Evolutionary conservation across 2,797 vertebrate species (phyloP).

Genomic region (Acanthornis magna): DNA sequence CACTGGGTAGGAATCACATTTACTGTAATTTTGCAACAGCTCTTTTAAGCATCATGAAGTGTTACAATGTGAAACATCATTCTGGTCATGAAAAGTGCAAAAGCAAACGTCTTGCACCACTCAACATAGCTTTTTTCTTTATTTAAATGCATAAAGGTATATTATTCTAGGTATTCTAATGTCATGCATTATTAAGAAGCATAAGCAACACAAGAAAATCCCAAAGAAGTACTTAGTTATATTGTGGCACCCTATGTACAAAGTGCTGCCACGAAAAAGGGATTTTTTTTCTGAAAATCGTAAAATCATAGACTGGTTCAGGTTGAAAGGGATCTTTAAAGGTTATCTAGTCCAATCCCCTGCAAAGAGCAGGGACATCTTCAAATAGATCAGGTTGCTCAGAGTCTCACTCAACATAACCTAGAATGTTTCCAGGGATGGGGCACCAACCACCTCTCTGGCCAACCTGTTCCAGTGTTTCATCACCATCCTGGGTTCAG

Average conservation of each 20-base stretch:
- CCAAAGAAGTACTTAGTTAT: neutral
- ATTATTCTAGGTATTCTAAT: neutral
- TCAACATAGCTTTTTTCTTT: neutral
- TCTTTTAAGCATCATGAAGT: neutral
- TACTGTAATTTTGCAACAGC: neutral
- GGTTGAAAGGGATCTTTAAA: neutral
- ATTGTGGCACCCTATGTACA: neutral
- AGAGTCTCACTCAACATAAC: accelerated
- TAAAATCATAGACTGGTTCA: neutral
- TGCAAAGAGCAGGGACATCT: neutral
- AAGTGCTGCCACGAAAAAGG: neutral
- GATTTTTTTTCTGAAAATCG: neutral
- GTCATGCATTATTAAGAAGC: neutral
- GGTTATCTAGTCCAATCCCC: neutral
- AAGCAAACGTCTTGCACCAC: neutral
- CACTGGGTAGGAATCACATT: neutral
- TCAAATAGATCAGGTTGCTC: neutral
- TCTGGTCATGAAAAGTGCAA: neutral
- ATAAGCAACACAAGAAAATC: neutral
- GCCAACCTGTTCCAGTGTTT: neutral
- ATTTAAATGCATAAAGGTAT: neutral
- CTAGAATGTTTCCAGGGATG: neutral
- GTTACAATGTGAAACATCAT: neutral
- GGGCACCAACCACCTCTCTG: neutral
- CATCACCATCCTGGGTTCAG: neutral